Conservation (phyloP, 2,113 vertebrate species). For the Pygoscelis antarcticus region DNA sequence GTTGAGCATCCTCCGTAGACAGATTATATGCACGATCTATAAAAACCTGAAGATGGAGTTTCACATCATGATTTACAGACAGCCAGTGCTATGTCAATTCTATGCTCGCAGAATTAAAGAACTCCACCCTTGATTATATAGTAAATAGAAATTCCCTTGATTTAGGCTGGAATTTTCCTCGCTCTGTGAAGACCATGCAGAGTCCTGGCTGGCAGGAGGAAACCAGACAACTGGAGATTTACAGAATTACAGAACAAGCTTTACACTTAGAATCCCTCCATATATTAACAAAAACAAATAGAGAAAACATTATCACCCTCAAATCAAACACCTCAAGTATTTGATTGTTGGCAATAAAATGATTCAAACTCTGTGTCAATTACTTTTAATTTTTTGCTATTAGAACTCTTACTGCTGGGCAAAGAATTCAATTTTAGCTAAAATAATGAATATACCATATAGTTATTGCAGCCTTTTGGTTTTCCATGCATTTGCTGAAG, state of each 20-base stretch:
- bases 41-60: not conserved
- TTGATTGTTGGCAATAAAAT: not conserved
- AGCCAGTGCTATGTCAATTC: not conserved
- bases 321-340: not conserved
- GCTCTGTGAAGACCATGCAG: not conserved
- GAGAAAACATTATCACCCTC: not conserved
- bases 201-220: not conserved
- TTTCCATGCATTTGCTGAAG: not conserved
- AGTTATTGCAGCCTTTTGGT: not conserved
- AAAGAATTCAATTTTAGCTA: not conserved
- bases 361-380: not conserved
- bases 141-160: not conserved
- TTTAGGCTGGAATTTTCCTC: not conserved
- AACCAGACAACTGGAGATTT: not conserved
- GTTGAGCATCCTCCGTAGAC: not conserved
- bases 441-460: not conserved
- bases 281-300: not conserved
- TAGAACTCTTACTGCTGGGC: not conserved
- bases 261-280: not conserved
- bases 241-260: not conserved
- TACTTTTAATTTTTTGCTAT: not conserved
- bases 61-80: not conserved
- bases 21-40: not conserved
- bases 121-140: not conserved
- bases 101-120: not conserved